A percentile compares a stretch with the other conserved stretches of the same genome.
Conservation (phyloP, 2,113 vertebrate species). For the Podarcis muralis region DNA sequence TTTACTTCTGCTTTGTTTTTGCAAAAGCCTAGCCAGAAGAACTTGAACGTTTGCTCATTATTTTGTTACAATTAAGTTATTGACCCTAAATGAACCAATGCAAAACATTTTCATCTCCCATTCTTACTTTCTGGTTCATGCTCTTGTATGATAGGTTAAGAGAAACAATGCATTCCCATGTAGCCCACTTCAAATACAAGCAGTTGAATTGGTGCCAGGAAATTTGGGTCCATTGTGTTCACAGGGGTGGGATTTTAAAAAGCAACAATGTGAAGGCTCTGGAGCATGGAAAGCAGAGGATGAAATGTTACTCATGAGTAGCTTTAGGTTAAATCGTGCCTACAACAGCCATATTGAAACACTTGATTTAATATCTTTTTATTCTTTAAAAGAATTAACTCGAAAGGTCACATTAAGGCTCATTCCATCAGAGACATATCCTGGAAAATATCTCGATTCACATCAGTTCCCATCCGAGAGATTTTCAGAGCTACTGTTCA, state of each 20-base stretch:
- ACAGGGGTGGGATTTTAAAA: neutral
- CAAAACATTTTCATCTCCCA: neutral
- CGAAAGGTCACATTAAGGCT: constrained; percentile 47
- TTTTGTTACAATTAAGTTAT: neutral
- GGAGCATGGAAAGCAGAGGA: neutral
- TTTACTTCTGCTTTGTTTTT: neutral
- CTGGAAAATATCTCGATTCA: constrained; percentile 60
- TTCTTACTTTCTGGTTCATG: neutral
- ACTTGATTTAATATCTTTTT: constrained; percentile 60
- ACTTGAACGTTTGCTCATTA: neutral
- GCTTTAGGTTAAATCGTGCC: constrained; percentile 46
- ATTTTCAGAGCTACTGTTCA: constrained; percentile 48
- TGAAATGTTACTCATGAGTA: constrained; percentile 35
- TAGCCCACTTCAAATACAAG: neutral
- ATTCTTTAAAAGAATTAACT: constrained; percentile 64
- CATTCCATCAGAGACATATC: constrained; percentile 49
- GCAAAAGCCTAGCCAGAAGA: neutral
- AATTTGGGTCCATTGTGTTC: constrained; percentile 10
- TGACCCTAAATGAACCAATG: neutral
- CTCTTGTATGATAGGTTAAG: neutral
- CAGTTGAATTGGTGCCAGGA: constrained; percentile 1
- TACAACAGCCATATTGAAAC: constrained; percentile 52
- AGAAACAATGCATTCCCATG: constrained; percentile 13
- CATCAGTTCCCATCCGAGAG: constrained; percentile 42
- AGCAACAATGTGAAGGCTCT: constrained; percentile 11